Base-by-base conservation (phyloP, 2,113 vertebrate species). In the Recurvirostra avosetta region DNA sequence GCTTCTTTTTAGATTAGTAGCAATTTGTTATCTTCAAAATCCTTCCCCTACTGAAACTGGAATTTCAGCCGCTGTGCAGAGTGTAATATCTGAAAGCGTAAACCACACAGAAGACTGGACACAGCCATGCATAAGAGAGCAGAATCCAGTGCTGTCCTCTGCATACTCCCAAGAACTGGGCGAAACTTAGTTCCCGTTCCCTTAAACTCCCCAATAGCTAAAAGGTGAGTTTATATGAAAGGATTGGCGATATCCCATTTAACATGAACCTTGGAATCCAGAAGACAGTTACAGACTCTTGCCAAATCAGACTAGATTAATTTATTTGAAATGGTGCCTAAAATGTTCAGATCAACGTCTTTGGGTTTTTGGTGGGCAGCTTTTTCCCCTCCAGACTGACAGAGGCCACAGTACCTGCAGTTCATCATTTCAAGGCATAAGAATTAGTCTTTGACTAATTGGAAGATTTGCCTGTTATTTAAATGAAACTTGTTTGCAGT, bases 361-460 rank as follows among this genome's bases (percentile, higher is more conserved):
- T 84, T 68, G 77, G 80, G 56, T 11, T 93, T 68, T 82, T 61
- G 52, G 59, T 65, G 15, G 43, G 61, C 59, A 53, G 16, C 49
- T 89, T 92, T 87, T 91, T 80, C 86, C 74, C 93, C 85, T 95
- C 95, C 90, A 94, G 90, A 86, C 43, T 96, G 97, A 97, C 90
- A 97, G 95, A 97, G 93, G 72, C 90, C 26, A 88, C 76, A 77
- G 88, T 91, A 92, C 11, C 3, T 90, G 88, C 85, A 93, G 96
- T 98, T 98, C 95, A 98, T 98, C 96, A 97, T 97, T 98, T 96
- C 92, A 96, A 97, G 96, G 81, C 86, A 67, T 20, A 82, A 95
- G 97, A 96, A 98, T 98, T 94, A 97, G 95, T 85, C 79, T 98
- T 97, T 98, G 96, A 98, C 97, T 98, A 98, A 98, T 98, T 98